Evolutionary conservation across 1,140 invertebrate genomes (phyloP), one percentile per base, ranked within the genome.

Genomic region (Drosophila pruinosa): DNA sequence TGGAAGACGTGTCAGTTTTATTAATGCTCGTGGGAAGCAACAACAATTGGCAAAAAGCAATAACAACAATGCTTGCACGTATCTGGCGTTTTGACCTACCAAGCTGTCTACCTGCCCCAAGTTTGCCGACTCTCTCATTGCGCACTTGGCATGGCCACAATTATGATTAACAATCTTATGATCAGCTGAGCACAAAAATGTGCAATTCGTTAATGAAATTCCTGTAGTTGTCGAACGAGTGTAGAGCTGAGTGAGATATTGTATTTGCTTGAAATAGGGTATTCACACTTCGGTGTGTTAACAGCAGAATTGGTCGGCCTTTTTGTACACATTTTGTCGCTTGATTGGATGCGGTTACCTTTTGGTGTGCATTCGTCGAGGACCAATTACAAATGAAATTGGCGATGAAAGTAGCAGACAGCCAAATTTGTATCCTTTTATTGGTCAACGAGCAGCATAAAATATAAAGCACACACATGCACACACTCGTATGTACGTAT

Each of bases 21-120:
- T 81, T 81, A 81, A 81, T 81, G 78, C 56, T 78, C 78, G 78
- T 81, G 78, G 78, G 78, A 81, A 81, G 78, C 72, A 70, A 48
- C 61, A 65, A 52, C 38, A 39, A 65, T 45, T 22, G 10, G 39
- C 63, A 36, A 6, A 17, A 39, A 39, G 36, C 38, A 39, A 45
- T 41, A 70, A 63, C 34, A 64, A 54, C 43, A 58, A 59, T 28
- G 26, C n/a, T 48, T 39, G 41, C 63, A 72, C 70, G 63, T 72
- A 48, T 47, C 53, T 50, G 70, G 8, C 24, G 63, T 54, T 68
- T 72, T 72, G 70, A 72, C 63, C 70, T 72, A 72, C 54, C 70
- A 47, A 59, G 31, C 47, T 21, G 56, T 41, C 64, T 69, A 53
- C 57, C 53, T 62, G 65, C 48, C 57, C 24, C 47, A 54, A 68